phyloP scores from a whole-genome alignment of 2,888 invertebrate species.

The Celastrina argiolus region DNA sequence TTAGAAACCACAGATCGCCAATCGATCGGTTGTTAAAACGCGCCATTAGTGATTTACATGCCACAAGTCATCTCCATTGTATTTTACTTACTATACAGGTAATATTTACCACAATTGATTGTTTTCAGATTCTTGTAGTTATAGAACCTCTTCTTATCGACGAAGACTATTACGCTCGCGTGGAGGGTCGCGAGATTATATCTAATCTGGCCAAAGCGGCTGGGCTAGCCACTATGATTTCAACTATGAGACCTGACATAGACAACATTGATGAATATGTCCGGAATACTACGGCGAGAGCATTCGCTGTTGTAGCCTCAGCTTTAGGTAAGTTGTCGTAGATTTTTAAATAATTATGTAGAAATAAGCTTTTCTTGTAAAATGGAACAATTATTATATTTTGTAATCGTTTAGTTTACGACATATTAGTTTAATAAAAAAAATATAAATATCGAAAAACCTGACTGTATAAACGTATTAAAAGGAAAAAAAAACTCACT shows the following conservation, averaged over 20 bases:
- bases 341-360: not conserved
- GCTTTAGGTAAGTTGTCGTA: slow-evolving; percentile 84
- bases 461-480: too few relatives aligned
- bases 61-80: not conserved
- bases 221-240: slow-evolving; percentile 99
- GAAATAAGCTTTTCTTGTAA: too few relatives aligned
- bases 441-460: too few relatives aligned
- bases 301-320: slow-evolving; percentile 99
- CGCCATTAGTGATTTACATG: too few relatives aligned
- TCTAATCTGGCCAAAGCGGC: slow-evolving; percentile 99
- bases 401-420: too few relatives aligned
- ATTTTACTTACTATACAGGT: not conserved
- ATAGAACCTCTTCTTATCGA: slow-evolving; percentile 99
- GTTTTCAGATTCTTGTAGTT: slow-evolving; percentile 91
- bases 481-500: too few relatives aligned
- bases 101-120: not conserved
- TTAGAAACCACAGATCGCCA: too few relatives aligned
- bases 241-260: slow-evolving; percentile 99
- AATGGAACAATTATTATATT: too few relatives aligned
- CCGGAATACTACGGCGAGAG: slow-evolving; percentile 98
- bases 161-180: slow-evolving; percentile 99
- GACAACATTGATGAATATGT: slow-evolving; percentile 99
- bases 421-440: too few relatives aligned
- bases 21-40: too few relatives aligned
- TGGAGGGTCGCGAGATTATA: slow-evolving; percentile 99